These are phyloP conservation scores for Saccostrea cuccullata DNA, from an alignment of 1,140 invertebrate genomes.

Conservation along the genomic window DNA sequence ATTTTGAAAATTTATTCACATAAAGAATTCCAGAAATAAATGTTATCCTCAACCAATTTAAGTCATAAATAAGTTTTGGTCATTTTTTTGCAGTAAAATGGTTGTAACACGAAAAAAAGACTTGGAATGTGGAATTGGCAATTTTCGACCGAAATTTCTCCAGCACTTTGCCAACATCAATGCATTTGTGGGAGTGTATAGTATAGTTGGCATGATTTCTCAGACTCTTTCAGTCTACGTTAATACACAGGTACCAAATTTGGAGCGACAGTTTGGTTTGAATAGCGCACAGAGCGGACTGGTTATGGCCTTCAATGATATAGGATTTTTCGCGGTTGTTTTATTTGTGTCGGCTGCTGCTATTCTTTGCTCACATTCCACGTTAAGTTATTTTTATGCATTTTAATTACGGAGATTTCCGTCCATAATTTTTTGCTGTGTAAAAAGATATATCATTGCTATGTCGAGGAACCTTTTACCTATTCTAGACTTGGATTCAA, in stretches of 20 bases:
- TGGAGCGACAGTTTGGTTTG: constrained; percentile 64
- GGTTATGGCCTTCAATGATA: constrained; percentile 60
- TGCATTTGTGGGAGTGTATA: constrained; percentile 40
- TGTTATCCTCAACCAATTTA: no score
- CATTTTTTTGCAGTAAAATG: no score
- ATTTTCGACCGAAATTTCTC: background rate
- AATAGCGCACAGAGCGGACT: constrained; percentile 60
- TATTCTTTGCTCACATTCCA: constrained; percentile 58
- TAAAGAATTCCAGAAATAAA: no score
- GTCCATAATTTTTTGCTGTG: constrained; percentile 52
- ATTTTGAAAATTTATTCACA: no score
- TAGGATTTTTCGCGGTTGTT: constrained; percentile 56
- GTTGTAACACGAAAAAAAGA: background rate
- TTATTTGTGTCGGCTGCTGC: constrained; percentile 26
- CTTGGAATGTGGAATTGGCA: constrained; percentile 25
- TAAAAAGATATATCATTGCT: background rate
- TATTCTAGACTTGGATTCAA: no score
- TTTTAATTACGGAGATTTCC: constrained; percentile 6
- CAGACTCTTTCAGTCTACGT: constrained; percentile 49
- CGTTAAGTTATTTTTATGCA: constrained; percentile 48
- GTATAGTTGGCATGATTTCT: constrained; percentile 29
- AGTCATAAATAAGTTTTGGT: no score
- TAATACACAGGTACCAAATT: constrained; percentile 60
- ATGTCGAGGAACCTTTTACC: no score
- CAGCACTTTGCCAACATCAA: constrained; percentile 32